phyloP scores from a whole-genome alignment of 2,113 vertebrate genomes.

The Parotia lawesii region DNA sequence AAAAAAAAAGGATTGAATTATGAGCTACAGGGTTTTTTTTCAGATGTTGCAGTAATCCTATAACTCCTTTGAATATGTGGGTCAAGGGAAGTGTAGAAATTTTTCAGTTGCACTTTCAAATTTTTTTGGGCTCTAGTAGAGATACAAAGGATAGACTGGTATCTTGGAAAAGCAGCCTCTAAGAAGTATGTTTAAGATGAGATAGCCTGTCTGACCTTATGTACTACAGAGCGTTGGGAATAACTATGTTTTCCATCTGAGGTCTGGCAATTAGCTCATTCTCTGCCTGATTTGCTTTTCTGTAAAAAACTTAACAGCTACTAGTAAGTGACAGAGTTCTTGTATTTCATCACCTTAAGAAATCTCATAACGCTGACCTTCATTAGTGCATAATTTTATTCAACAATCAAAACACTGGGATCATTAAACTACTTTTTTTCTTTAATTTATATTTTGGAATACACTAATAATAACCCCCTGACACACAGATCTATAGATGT shows the following conservation, averaged over 20 bases:
- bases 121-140: background rate
- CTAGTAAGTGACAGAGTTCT: background rate
- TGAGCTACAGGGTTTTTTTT: background rate
- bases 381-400: conserved; percentile 16
- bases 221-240: background rate
- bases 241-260: background rate
- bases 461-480: background rate
- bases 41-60: background rate
- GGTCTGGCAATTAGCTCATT: background rate
- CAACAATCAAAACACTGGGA: conserved; percentile 3
- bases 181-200: background rate
- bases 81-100: background rate
- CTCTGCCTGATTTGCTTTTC: background rate
- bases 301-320: background rate
- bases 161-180: background rate
- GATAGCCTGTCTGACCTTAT: background rate
- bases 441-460: background rate
- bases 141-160: background rate
- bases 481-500: conserved; percentile 13
- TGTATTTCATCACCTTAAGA: conserved; percentile 8
- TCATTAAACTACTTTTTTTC: background rate
- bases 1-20: background rate
- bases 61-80: background rate
- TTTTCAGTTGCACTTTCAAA: background rate
- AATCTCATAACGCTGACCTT: background rate